phyloP scores from a whole-genome alignment of 1,140 invertebrate species.

The Hycleus cichorii region DNA sequence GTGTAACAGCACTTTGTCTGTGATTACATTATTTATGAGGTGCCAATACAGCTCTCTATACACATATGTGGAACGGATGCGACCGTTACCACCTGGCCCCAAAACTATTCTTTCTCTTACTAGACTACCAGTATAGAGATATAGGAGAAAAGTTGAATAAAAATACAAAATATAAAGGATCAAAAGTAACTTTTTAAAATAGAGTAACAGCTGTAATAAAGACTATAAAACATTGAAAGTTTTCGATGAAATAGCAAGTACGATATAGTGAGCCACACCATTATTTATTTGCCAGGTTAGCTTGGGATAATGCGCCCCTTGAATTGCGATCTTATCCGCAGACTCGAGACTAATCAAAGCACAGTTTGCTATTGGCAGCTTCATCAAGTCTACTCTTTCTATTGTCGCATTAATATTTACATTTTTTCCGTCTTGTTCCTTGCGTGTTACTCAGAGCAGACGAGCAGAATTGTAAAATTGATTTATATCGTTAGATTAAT shows the following conservation, averaged over 20 bases:
- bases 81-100: conserved; percentile 23
- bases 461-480: too few relatives aligned
- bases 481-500: too few relatives aligned
- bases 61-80: conserved; percentile 25
- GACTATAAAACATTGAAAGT: conserved; percentile 6
- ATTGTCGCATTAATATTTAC: too few relatives aligned
- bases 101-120: conserved; percentile 1
- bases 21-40: conserved; percentile 33
- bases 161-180: conserved; percentile 1
- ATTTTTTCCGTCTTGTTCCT: too few relatives aligned
- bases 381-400: too few relatives aligned
- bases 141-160: conserved; percentile 3
- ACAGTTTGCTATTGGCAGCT: not conserved
- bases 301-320: conserved; percentile 20
- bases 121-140: not conserved
- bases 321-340: conserved; percentile 17
- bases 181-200: conserved; percentile 1
- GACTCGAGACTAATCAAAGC: not conserved
- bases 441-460: too few relatives aligned
- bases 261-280: conserved; percentile 19
- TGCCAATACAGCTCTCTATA: conserved; percentile 27
- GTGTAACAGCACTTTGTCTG: conserved; percentile 30
- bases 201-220: conserved; percentile 3
- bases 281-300: conserved; percentile 19
- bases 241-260: conserved; percentile 13